Conservation (phyloP, 2,888 invertebrate genomes). For the Amiota mariae region DNA sequence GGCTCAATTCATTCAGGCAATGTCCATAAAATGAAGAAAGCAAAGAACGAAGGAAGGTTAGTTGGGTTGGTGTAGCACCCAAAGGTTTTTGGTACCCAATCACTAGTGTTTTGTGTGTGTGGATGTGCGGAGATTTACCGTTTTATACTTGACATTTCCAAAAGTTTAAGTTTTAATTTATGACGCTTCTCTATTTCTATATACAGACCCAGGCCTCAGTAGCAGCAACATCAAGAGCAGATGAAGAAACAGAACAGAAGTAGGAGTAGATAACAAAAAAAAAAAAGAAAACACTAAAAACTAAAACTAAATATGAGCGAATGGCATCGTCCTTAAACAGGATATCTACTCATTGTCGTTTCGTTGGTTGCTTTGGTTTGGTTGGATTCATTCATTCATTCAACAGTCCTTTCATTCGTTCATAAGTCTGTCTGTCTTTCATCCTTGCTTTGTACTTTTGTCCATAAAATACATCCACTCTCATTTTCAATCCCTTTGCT, state of each 20-base stretch:
- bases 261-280: no score
- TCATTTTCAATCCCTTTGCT: neutral
- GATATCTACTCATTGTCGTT: constrained; percentile 63
- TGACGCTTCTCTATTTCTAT: constrained; percentile 70
- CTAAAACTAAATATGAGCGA: constrained; percentile 65
- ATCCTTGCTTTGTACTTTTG: neutral
- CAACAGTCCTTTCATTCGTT: neutral
- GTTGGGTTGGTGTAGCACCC: no score
- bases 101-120: constrained; percentile 36
- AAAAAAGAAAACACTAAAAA: no score
- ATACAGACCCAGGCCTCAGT: no score
- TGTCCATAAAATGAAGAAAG: no score
- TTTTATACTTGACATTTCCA: constrained; percentile 74
- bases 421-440: constrained; percentile 5
- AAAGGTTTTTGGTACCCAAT: neutral
- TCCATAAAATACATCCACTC: neutral
- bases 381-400: no score
- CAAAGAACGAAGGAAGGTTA: no score
- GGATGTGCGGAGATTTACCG: constrained; percentile 72
- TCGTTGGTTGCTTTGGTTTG: neutral
- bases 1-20: neutral
- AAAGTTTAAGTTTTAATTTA: constrained; percentile 74
- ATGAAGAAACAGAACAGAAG: constrained; percentile 35
- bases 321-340: constrained; percentile 55
- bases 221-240: no score